Evolutionary conservation across 1,140 invertebrate species (phyloP).

Genomic region (Carposina sasakii): DNA sequence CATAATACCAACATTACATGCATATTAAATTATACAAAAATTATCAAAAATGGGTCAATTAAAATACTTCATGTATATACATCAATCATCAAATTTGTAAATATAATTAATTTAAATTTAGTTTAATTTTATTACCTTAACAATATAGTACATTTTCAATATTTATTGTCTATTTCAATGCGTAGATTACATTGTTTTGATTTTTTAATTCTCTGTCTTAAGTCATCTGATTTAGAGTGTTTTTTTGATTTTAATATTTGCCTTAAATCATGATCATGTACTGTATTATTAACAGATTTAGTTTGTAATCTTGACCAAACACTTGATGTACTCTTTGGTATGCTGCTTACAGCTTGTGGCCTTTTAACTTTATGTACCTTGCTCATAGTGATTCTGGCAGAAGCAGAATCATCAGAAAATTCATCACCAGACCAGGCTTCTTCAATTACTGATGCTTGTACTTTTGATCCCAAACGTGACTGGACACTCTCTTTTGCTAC

Average conservation of each 20-base stretch:
- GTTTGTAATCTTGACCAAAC: constrained; percentile 76
- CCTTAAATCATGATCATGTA: constrained; percentile 45
- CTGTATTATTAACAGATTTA: constrained; percentile 17
- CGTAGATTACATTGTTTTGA: constrained; percentile 60
- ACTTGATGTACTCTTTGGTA: constrained; percentile 33
- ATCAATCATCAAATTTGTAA: no score
- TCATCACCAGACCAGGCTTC: constrained; percentile 36
- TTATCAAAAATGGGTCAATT: no score
- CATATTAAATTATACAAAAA: no score
- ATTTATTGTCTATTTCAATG: constrained; percentile 69
- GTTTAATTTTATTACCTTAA: no score
- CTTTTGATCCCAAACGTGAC: constrained; percentile 48
- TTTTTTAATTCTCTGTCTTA: constrained; percentile 56
- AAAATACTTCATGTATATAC: no score
- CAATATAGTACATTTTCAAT: no score
- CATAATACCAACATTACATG: no score
- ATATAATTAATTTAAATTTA: no score
- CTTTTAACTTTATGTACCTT: constrained; percentile 55
- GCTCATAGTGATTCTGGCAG: constrained; percentile 50
- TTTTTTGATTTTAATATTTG: constrained; percentile 53
- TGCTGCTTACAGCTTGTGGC: no score
- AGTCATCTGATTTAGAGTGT: constrained; percentile 48
- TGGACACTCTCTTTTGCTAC: constrained; percentile 31
- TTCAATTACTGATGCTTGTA: constrained; percentile 20
- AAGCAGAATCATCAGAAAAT: constrained; percentile 39